Evolutionary conservation across 1,140 invertebrate species (phyloP).

Genomic region (Drosophila subobscura): DNA sequence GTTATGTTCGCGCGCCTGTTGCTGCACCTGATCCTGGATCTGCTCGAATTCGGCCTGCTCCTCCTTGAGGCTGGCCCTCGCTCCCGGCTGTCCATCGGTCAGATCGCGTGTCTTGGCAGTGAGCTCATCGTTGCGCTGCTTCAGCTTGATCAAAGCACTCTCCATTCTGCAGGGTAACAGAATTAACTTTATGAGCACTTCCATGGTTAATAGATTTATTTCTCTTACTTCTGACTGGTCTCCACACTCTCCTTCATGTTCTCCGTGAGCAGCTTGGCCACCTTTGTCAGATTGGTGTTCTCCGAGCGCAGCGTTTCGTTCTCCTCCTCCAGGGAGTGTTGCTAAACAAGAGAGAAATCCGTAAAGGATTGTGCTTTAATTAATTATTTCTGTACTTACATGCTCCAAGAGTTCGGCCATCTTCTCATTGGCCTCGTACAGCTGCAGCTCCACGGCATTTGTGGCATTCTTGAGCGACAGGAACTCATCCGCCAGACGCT

Average conservation of each 20-base stretch:
- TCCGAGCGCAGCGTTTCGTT: constrained; percentile 77
- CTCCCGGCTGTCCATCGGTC: constrained; percentile 65
- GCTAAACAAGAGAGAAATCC: constrained; percentile 26
- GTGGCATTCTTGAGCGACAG: constrained; percentile 68
- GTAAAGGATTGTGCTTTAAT: neutral
- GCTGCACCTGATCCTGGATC: constrained; percentile 75
- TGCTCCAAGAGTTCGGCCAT: constrained; percentile 80
- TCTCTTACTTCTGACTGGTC: constrained; percentile 65
- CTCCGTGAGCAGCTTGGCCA: constrained; percentile 78
- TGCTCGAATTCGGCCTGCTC: constrained; percentile 70
- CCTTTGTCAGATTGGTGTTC: constrained; percentile 77
- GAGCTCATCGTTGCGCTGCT: constrained; percentile 82
- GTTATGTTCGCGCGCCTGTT: constrained; percentile 71
- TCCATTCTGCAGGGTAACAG: constrained; percentile 67
- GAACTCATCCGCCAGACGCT: constrained; percentile 75
- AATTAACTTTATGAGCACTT: neutral
- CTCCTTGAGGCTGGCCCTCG: constrained; percentile 40
- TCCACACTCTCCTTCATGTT: constrained; percentile 83
- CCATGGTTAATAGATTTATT: neutral
- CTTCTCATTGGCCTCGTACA: constrained; percentile 83
- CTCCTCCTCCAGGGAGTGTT: constrained; percentile 78
- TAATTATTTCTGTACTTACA: constrained; percentile 35
- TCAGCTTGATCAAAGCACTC: constrained; percentile 75
- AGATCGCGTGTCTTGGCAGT: constrained; percentile 60
- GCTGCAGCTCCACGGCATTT: constrained; percentile 75